Percentiles rank a stretch among this genome's conserved stretches.
These are phyloP conservation scores for Agelas oroides DNA, from an alignment of 37 sponge, comb jelly and placozoan species.

Conservation along the genomic window DNA sequence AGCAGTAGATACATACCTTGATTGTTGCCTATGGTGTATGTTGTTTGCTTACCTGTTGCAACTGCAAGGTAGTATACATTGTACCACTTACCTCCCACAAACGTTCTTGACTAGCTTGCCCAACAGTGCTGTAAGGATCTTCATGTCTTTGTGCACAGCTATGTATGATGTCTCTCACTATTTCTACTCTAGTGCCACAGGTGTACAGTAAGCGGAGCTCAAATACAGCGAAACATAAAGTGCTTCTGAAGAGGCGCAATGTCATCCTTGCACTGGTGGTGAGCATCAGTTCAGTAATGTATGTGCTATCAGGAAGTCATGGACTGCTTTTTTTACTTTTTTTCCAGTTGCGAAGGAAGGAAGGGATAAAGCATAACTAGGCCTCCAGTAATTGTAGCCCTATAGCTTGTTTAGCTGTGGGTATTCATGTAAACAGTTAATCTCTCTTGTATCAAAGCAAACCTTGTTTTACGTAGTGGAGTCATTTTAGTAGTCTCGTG, in stretches of 20 bases:
- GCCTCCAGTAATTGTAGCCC: too few relatives aligned
- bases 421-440: too few relatives aligned
- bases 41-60: too few relatives aligned
- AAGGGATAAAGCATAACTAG: too few relatives aligned
- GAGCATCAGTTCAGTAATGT: neutral
- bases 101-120: too few relatives aligned
- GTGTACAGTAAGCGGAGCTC: slow-evolving; percentile 26
- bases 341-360: too few relatives aligned
- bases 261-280: slow-evolving; percentile 64
- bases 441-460: neutral
- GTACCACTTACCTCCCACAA: too few relatives aligned
- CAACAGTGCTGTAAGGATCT: neutral
- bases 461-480: too few relatives aligned
- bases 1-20: too few relatives aligned
- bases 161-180: neutral
- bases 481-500: too few relatives aligned
- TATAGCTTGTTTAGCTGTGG: too few relatives aligned
- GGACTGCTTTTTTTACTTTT: neutral
- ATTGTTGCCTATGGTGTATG: neutral
- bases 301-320: neutral
- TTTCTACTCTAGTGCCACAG: slow-evolving; percentile 15
- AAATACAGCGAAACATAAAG: slow-evolving; percentile 33
- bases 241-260: slow-evolving; percentile 68
- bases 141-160: neutral
- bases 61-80: too few relatives aligned